Evolutionary conservation across 2,113 vertebrate species (phyloP).

Genomic region (Centropus bengalensis): DNA sequence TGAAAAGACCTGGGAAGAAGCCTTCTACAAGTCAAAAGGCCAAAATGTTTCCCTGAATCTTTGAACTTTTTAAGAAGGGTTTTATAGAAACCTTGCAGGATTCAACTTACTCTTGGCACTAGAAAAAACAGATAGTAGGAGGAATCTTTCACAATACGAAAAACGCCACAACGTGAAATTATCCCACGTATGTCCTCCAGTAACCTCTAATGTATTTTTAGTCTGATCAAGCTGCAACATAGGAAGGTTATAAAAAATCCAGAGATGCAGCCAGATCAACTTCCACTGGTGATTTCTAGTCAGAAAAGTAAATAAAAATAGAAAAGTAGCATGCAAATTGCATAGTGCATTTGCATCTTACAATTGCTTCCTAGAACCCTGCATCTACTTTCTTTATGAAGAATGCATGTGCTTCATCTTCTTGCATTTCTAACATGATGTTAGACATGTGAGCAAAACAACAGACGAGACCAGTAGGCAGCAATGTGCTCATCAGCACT

Average conservation of each 20-base stretch:
- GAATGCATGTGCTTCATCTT: background rate
- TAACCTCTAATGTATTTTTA: background rate
- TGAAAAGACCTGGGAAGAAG: background rate
- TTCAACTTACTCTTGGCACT: background rate
- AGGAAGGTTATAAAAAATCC: background rate
- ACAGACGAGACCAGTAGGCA: background rate
- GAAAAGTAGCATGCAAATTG: background rate
- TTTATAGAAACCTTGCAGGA: background rate
- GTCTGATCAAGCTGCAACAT: background rate
- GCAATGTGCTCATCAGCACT: background rate
- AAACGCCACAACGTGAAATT: background rate
- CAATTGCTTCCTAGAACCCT: background rate
- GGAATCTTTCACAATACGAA: background rate
- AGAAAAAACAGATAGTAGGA: background rate
- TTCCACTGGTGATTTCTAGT: background rate
- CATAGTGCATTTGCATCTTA: background rate
- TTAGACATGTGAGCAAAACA: background rate
- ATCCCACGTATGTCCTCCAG: background rate
- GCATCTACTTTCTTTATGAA: background rate
- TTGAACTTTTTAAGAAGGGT: background rate
- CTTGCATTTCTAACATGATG: background rate
- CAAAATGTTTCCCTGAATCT: background rate
- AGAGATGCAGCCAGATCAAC: background rate
- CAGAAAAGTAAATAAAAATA: background rate
- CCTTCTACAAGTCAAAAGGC: background rate